Conservation (phyloP, 37 sponge, comb jelly and placozoan genomes). For the Cladorhizidae sp. region DNA sequence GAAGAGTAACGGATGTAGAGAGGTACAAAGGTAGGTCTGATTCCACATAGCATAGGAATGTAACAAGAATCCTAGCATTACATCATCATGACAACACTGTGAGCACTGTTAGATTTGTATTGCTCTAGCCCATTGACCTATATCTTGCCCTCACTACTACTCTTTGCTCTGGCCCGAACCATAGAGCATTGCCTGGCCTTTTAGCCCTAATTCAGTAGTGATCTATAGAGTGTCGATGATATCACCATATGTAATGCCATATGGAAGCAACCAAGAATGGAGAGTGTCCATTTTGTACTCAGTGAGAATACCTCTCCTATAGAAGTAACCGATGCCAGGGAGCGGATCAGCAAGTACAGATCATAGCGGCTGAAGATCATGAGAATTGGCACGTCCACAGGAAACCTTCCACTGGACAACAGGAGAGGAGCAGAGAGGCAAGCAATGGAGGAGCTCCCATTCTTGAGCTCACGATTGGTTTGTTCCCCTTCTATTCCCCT, state of each 20-base stretch:
- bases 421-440: conserved; percentile 58
- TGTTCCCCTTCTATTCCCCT: too few species aligned
- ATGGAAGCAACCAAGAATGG: not conserved
- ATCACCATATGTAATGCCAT: not conserved
- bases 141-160: too few species aligned
- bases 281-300: not conserved
- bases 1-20: too few species aligned
- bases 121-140: too few species aligned
- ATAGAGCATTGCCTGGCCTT: not conserved
- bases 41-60: too few species aligned
- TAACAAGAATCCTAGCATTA: too few species aligned
- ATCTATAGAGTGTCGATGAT: not conserved
- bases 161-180: not conserved
- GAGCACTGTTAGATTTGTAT: too few species aligned
- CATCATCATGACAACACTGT: too few species aligned
- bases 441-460: conserved; percentile 5
- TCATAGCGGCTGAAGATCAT: conserved; percentile 67
- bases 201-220: not conserved
- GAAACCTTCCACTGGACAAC: conserved; percentile 34
- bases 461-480: too few species aligned
- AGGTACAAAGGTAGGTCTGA: too few species aligned
- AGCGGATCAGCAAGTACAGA: conserved; percentile 48
- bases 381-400: conserved; percentile 47
- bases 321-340: conserved; percentile 6
- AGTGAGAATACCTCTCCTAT: not conserved